Conservation (phyloP, 1,140 invertebrate species). For the Nasonia longicornis region DNA sequence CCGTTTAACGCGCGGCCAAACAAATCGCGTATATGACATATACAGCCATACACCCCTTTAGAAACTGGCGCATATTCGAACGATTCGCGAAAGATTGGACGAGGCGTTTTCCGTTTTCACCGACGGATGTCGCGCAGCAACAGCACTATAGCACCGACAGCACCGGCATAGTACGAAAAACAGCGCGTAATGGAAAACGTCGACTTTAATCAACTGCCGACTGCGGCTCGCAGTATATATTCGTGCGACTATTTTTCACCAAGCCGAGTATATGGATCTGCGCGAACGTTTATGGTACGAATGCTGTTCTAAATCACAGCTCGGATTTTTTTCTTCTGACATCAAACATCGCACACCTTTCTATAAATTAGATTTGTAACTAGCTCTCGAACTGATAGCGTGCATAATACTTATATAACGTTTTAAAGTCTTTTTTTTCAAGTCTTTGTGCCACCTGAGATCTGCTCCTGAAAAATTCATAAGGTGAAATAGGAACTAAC, state of each 20-base stretch:
- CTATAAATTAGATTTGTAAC: background rate
- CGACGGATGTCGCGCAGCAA: background rate
- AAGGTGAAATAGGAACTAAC: too few species aligned
- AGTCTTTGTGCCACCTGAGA: too few species aligned
- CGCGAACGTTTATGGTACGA: background rate
- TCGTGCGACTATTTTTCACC: constrained; percentile 32
- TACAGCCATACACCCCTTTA: background rate
- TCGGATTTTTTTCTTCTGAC: background rate
- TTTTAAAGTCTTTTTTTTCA: too few species aligned
- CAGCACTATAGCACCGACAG: background rate
- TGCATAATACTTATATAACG: too few species aligned
- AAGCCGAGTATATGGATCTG: background rate
- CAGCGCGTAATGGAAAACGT: constrained; percentile 41
- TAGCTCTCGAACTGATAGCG: too few species aligned
- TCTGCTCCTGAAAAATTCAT: too few species aligned
- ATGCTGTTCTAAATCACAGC: background rate
- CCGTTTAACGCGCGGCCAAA: constrained; percentile 41
- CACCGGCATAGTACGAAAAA: constrained; percentile 14
- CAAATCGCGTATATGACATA: background rate
- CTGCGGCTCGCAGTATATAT: background rate
- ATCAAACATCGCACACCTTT: background rate
- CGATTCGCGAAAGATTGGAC: constrained; percentile 41
- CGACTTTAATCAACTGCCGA: constrained; percentile 42
- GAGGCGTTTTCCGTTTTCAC: constrained; percentile 20
- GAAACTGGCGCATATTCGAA: background rate